Conservation (phyloP, 92 coral and sea anemone genomes). For the Virgularia gustaviana region DNA sequence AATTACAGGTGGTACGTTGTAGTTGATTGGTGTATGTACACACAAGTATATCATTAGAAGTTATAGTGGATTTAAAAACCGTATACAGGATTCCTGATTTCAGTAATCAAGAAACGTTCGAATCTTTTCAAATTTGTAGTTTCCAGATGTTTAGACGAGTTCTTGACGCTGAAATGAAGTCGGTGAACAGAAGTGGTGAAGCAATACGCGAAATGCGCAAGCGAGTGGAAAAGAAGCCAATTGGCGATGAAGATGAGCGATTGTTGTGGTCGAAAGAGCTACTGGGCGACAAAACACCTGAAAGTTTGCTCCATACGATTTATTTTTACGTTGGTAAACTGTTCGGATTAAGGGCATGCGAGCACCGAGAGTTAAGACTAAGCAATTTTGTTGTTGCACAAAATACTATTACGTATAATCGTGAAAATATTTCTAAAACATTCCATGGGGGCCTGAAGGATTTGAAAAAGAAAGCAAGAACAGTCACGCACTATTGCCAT, state of each 20-base stretch:
- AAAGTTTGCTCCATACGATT: conserved; percentile 27
- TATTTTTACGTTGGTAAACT: conserved; percentile 18
- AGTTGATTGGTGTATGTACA: too few relatives aligned
- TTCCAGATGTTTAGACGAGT: conserved; percentile 3
- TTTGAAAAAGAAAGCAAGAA: not conserved
- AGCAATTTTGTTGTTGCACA: not conserved
- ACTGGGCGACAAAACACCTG: conserved; percentile 24
- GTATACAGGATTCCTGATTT: too few relatives aligned
- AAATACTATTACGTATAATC: not conserved
- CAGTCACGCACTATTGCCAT: not conserved
- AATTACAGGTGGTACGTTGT: conserved; percentile 1
- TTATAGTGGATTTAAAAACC: too few relatives aligned
- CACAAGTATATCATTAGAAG: too few relatives aligned
- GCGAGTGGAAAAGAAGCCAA: conserved; percentile 4
- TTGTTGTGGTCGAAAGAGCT: conserved; percentile 24
- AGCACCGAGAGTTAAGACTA: not conserved
- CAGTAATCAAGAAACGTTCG: too few relatives aligned
- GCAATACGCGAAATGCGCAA: not conserved
- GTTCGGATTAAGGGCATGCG: conserved; percentile 5
- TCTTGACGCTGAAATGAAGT: conserved; percentile 29
- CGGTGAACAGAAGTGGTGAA: conserved; percentile 8
- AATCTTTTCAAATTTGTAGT: conserved; percentile 7
- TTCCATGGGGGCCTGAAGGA: not conserved
- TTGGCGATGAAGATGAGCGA: conserved; percentile 8
- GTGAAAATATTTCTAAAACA: conserved; percentile 3